Evolutionary conservation across 2,113 vertebrate species (phyloP), one percentile per base, ranked within the genome.

Genomic region (Psilopogon haemacephalus): DNA sequence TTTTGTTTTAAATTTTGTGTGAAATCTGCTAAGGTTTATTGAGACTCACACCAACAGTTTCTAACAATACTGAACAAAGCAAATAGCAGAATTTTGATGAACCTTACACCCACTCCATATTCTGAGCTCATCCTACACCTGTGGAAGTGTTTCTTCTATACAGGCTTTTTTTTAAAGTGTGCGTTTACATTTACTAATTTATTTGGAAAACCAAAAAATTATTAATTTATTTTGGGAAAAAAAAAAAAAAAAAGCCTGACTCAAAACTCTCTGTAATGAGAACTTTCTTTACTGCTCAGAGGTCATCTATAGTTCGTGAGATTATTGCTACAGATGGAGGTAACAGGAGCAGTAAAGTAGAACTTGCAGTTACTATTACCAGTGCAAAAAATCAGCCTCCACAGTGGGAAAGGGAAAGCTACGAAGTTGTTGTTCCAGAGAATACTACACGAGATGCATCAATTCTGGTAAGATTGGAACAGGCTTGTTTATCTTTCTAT

Each of bases 361-460:
- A 99, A 92, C 96, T 98, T 88, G 85, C 83, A 3, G 98, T 98
- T 63, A 98, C 97, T 90, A 96, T 98, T 95, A 98, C 98, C 62
- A 98, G 98, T 50, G 98, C 98, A 84, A 98, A 98, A 95, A 99
- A 98, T 88, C 98, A 98, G 91, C 98, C 98, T 35, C 98, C 98
- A 7, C 98, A 98, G 83, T 99, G 98, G 98, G 98, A 98, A 62
- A 98, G 96, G 86, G 98, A 98, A 65, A 97, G 89, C 93, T 98
- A 99, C 84, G 97, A 97, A 42, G 97, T 98, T 68, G 96, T 98
- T 92, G 97, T 99, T 88, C 98, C 98, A 11, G 98, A 98, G 88
- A 98, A 98, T 76, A 97, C 97, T 1, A 96, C 98, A 73, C 96
- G 97, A 73, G 98, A 98, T 97, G 95, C 97, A 6, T 87, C 97